Evolutionary conservation across 2,113 vertebrate genomes (phyloP).

Genomic region (Hemiprocne comata): DNA sequence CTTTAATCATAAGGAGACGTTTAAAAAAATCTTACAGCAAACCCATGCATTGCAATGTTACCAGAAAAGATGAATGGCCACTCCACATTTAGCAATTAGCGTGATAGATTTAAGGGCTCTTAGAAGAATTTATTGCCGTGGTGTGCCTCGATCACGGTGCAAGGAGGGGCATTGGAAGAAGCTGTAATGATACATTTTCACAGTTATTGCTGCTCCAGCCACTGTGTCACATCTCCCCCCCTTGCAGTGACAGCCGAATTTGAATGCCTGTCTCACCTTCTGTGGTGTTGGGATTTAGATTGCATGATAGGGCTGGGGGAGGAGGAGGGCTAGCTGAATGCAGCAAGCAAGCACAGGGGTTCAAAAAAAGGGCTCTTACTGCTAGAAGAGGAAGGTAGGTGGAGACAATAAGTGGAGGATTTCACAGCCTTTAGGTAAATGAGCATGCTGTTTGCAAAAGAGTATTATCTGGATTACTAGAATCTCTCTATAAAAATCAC

Average conservation of each 20-base stretch:
- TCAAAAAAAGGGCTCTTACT: not conserved
- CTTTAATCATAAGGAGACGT: slow-evolving; percentile 19
- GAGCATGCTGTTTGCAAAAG: not conserved
- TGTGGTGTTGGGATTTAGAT: not conserved
- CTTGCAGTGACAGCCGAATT: not conserved
- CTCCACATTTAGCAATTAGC: slow-evolving; percentile 10
- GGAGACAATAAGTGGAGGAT: not conserved
- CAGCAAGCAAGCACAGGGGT: not conserved
- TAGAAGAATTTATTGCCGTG: slow-evolving; percentile 50
- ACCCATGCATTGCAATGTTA: not conserved
- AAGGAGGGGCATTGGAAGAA: slow-evolving; percentile 14
- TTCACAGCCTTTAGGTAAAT: not conserved
- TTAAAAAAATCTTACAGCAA: not conserved
- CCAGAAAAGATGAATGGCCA: not conserved
- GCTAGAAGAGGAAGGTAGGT: not conserved
- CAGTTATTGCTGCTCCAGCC: slow-evolving; percentile 1
- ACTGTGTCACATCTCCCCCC: not conserved
- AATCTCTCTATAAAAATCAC: not conserved
- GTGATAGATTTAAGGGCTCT: slow-evolving; percentile 59
- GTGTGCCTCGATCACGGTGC: not conserved
- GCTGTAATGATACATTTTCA: not conserved
- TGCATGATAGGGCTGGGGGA: not conserved
- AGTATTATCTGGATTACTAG: not conserved
- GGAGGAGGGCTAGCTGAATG: not conserved
- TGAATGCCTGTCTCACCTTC: slow-evolving; percentile 5